These are phyloP conservation scores for Pollachius pollachius DNA, from an alignment of 2,113 vertebrate genomes.

Conservation along the genomic window DNA sequence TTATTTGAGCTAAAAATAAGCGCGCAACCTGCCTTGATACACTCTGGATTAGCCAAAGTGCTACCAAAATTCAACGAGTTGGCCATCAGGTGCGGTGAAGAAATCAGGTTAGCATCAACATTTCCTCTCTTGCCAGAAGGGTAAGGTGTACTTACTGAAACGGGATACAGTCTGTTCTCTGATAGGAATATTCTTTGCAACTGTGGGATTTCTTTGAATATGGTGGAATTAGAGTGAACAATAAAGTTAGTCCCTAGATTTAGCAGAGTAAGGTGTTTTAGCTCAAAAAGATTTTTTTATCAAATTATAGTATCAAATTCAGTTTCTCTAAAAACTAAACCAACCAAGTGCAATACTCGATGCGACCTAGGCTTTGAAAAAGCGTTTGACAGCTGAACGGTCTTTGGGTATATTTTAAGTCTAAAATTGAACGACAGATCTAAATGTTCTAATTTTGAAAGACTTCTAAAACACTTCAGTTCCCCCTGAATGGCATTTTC, in stretches of 20 bases:
- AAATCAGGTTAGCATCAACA: conserved; percentile 3
- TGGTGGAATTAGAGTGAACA: conserved; percentile 52
- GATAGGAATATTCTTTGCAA: conserved; percentile 74
- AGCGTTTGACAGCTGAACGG: conserved; percentile 50
- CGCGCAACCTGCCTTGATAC: conserved; percentile 69
- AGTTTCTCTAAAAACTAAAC: conserved; percentile 75
- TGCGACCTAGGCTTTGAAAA: conserved; percentile 70
- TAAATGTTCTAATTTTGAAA: conserved; percentile 60
- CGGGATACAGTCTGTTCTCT: conserved; percentile 77
- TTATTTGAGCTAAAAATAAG: conserved; percentile 77
- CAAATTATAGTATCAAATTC: conserved; percentile 58
- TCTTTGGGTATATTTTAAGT: conserved; percentile 42
- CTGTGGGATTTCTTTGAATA: conserved; percentile 58
- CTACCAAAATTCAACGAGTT: conserved; percentile 10
- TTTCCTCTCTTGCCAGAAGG: fast-evolving
- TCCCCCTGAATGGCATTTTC: conserved; percentile 27
- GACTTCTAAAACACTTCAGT: conserved; percentile 57
- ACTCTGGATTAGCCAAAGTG: conserved; percentile 55
- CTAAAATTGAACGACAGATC: conserved; percentile 77
- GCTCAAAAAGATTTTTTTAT: conserved; percentile 48
- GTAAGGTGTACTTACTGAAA: not conserved
- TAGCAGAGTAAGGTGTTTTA: conserved; percentile 66
- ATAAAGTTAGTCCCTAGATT: conserved; percentile 80
- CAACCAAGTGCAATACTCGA: conserved; percentile 63
- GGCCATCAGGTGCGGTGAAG: not conserved